phyloP scores from a whole-genome alignment of 2,113 vertebrate genomes.

The Spizaetus ornatus region DNA sequence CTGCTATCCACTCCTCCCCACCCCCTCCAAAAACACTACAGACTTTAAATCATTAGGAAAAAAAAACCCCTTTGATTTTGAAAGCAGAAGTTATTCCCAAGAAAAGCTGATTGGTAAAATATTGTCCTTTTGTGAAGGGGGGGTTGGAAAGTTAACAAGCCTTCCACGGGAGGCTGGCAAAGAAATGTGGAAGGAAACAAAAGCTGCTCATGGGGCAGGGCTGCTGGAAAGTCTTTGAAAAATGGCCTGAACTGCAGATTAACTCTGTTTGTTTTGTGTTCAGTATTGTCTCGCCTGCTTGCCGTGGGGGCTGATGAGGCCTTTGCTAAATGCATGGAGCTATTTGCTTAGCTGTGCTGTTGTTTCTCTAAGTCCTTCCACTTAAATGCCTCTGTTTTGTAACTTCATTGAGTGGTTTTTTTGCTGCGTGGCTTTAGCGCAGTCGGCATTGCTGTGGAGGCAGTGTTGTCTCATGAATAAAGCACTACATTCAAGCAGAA shows the following conservation, averaged over 20 bases:
- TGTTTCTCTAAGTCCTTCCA: background rate
- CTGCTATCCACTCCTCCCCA: background rate
- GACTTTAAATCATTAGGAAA: background rate
- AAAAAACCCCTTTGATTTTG: background rate
- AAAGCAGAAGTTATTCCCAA: background rate
- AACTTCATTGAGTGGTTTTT: fast-evolving
- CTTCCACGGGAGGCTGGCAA: background rate
- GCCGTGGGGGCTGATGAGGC: background rate
- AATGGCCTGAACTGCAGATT: background rate
- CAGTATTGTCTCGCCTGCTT: background rate
- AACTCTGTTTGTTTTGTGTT: background rate
- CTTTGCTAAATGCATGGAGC: background rate
- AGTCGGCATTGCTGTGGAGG: background rate
- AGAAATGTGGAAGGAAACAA: background rate
- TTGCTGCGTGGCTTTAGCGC: background rate
- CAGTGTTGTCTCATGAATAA: background rate
- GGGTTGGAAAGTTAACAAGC: background rate
- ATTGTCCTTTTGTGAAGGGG: background rate
- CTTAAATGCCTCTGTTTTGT: background rate
- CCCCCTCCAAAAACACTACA: background rate
- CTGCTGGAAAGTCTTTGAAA: background rate
- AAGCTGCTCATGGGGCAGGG: background rate
- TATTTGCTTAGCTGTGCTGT: background rate
- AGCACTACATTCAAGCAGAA: fast-evolving
- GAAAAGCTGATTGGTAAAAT: background rate